Evolutionary conservation across 2,888 invertebrate species (phyloP), one percentile per base, ranked within the genome.

Genomic region (Entomobrya multifasciata): DNA sequence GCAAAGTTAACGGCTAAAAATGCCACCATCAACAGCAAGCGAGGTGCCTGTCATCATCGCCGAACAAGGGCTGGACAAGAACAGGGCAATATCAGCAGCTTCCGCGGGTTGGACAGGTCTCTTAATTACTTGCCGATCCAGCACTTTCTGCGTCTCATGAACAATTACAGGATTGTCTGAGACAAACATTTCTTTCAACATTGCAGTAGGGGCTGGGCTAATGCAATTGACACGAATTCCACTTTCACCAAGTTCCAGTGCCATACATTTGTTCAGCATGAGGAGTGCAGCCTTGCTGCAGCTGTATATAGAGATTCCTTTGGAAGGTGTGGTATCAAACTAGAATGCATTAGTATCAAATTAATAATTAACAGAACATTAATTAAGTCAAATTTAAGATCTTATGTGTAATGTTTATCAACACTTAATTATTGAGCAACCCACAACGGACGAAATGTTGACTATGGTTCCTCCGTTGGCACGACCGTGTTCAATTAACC

Each of bases 211-310:
- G 22, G 88, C 86, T 30, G 88, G 88, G 47, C 86, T 88, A 5
- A 88, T 84, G 55, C 86, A 78, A 20, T 88, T 88, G 30, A 86
- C 86, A 20, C 88, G 83, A 27, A 88, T 86, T 30, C 86, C 86
- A 6, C 44, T 47, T 10, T 83, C 88, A n/a, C 98, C 98, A 36
- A 98, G 94, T 93, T 99, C 98, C 70, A 96, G 92, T 0, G 98
- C 97, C 94, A 97, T 95, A 0, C 95, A 95, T 90, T 95, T 94
- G 0, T 97, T 96, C 87, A 98, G 93, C 65, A 96, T 95, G 91
- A 99, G 98, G 0, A 99, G 93, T 0, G 98, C 98, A 6, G 95
- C 97, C 93, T 99, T 99, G 0, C 96, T 95, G 0, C 96, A 95
- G 92, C 96, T 95, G 92, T 98, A 98, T 0, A 95, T 94, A 0